Base-by-base conservation (phyloP, 2,888 invertebrate species). In the Camptogramma bilineatum region DNA sequence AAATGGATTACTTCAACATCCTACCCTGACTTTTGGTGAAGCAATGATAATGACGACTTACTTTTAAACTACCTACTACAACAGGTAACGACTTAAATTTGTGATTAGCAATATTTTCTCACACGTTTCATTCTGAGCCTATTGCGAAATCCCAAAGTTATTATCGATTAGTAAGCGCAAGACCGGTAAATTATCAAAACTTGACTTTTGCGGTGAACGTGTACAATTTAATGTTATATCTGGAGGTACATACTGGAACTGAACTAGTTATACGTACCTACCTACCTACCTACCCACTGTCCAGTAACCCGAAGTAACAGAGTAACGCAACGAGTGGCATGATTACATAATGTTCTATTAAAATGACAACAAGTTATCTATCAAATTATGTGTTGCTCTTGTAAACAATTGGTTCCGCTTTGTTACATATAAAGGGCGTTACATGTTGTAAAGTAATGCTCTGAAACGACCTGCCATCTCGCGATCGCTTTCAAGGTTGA, bases 361-460 rank as follows among this genome's bases (percentile, higher is more conserved):
- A 82, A 85, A 86, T 81, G 87, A 87, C 85, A 86, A 84, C 75
- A 66, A 62, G 79, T 28, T 81, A n/a, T n/a, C n/a, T 82, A 79
- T 78, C 78, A 79, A 85, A 84, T 78, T 81, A 78, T 83, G 71
- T 76, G 75, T 73, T 78, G 73, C 76, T 75, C 16, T 16, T 16
- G 74, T 74, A 51, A 66, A 81, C 83, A 85, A 87, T 89, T 85
- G 83, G 90, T 91, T 90, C 85, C 87, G 88, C 85, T 76, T 86
- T 84, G 77, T 78, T 81, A 84, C 82, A 82, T 84, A 89, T 86
- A 83, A 86, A 88, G 90, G 87, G 86, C 88, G 80, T 73, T 73
- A 74, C 48, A 53, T 61, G 51, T 60, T 54, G 84, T 84, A 86
- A 86, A 82, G 81, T 80, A 78, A 80, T 74, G 60, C 73, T 53